Conservation (phyloP, 2,888 invertebrate species). For the Metalampra italica region DNA sequence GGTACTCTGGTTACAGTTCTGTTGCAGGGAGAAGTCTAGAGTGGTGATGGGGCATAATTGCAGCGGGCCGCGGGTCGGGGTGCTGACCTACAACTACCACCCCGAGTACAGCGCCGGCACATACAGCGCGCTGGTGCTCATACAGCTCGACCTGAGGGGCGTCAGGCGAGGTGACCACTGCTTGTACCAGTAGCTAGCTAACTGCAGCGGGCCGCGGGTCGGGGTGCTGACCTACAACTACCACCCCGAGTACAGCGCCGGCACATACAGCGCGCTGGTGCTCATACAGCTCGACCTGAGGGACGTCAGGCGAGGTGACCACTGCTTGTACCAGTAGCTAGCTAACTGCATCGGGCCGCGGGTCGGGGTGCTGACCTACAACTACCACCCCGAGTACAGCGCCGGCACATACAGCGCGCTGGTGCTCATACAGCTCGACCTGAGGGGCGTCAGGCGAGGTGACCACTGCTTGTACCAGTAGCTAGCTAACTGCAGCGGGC, state of each 20-base stretch:
- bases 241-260: conserved; percentile 33
- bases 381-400: conserved; percentile 36
- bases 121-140: conserved; percentile 30
- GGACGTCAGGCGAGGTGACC: background rate
- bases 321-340: too few relatives aligned
- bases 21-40: conserved; percentile 25
- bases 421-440: conserved; percentile 34
- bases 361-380: conserved; percentile 31
- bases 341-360: conserved; percentile 24
- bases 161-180: conserved; percentile 1
- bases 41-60: conserved; percentile 36
- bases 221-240: conserved; percentile 32
- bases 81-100: conserved; percentile 37
- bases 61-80: conserved; percentile 17
- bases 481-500: conserved; percentile 26
- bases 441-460: background rate
- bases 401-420: conserved; percentile 26
- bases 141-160: conserved; percentile 26
- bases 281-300: conserved; percentile 30
- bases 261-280: conserved; percentile 29
- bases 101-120: conserved; percentile 30
- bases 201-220: conserved; percentile 24
- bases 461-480: too few relatives aligned
- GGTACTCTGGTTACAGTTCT: too few relatives aligned
- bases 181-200: too few relatives aligned